phyloP scores from a whole-genome alignment of 2,113 vertebrate species.

The Vulpes vulpes region DNA sequence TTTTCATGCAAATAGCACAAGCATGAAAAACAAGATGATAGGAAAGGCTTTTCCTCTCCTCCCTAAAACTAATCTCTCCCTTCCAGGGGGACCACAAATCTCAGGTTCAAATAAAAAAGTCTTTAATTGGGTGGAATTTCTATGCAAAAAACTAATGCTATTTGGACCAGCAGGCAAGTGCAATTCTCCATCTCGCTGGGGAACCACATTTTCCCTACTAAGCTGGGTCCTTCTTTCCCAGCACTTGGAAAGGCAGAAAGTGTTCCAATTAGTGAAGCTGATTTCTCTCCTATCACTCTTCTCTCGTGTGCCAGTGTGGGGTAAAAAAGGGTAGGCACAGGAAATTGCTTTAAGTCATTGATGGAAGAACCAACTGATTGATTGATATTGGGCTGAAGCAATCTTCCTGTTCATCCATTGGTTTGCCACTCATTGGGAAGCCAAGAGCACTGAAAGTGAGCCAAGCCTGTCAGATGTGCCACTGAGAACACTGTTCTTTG shows the following conservation, averaged over 20 bases:
- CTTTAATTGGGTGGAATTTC: conserved; percentile 63
- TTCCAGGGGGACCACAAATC: conserved; percentile 62
- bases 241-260: not conserved
- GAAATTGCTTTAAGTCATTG: conserved; percentile 75
- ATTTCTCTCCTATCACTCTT: conserved; percentile 54
- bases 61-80: conserved; percentile 61
- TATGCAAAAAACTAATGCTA: conserved; percentile 61
- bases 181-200: conserved; percentile 49
- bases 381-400: conserved; percentile 72
- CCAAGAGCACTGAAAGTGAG: conserved; percentile 66
- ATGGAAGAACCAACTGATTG: conserved; percentile 78
- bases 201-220: conserved; percentile 50
- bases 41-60: conserved; percentile 27
- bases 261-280: conserved; percentile 70
- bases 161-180: conserved; percentile 66
- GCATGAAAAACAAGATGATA: conserved; percentile 59
- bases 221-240: conserved; percentile 12
- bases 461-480: conserved; percentile 71
- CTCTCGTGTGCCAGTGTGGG: conserved; percentile 51
- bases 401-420: conserved; percentile 80
- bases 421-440: conserved; percentile 67
- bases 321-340: conserved; percentile 74
- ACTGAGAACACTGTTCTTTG: conserved; percentile 70
- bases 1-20: conserved; percentile 73
- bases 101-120: conserved; percentile 39